Percentiles rank a stretch among this genome's conserved stretches.
These are phyloP conservation scores for Lindbergichthys nudifrons DNA, from an alignment of 2,797 vertebrate genomes.

Conservation along the genomic window DNA sequence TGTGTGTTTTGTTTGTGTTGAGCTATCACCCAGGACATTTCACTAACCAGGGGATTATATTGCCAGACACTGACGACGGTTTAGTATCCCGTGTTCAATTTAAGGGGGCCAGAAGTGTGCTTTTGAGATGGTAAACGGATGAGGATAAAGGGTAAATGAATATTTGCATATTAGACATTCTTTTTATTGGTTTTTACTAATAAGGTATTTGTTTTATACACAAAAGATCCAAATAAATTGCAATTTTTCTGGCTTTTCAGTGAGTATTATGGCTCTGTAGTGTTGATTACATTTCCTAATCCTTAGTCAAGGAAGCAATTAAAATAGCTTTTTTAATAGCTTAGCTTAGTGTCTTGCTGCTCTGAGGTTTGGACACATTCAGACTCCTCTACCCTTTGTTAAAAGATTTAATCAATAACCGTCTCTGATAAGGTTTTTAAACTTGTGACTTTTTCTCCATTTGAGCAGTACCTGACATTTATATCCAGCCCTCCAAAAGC, in stretches of 20 bases:
- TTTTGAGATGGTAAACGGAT: conserved; percentile 14
- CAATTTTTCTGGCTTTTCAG: neutral
- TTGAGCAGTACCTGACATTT: conserved; percentile 74
- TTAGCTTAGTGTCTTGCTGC: conserved; percentile 18
- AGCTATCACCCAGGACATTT: conserved; percentile 61
- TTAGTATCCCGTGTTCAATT: conserved; percentile 50
- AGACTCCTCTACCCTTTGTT: conserved; percentile 28
- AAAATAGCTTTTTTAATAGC: conserved; percentile 21
- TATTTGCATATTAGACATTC: neutral
- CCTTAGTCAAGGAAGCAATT: neutral
- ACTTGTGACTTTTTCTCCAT: conserved; percentile 64
- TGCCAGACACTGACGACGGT: conserved; percentile 33
- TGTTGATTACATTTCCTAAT: conserved; percentile 15
- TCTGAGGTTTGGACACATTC: conserved; percentile 21
- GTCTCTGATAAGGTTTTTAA: conserved; percentile 66
- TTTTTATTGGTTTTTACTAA: neutral
- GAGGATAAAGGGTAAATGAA: neutral
- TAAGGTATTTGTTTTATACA: neutral
- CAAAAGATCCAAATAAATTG: neutral
- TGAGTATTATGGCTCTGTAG: conserved; percentile 1
- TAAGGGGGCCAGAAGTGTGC: conserved; percentile 9
- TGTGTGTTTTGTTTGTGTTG: conserved; percentile 71
- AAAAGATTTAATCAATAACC: conserved; percentile 47
- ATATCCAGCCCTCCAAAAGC: conserved; percentile 56
- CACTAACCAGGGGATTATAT: conserved; percentile 65